Conservation (phyloP, 1,140 invertebrate species). For the Cydia splendana region DNA sequence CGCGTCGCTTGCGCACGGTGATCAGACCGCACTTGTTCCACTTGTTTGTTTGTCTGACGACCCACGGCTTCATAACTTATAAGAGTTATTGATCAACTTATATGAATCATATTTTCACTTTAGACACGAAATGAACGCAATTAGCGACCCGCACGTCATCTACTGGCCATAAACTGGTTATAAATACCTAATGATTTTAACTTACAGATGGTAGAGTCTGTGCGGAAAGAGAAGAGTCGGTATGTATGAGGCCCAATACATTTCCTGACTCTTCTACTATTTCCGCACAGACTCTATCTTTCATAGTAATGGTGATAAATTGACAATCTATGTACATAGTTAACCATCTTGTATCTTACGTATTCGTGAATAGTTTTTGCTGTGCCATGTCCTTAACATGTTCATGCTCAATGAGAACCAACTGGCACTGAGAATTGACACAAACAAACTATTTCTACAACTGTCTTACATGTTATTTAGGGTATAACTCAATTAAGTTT, state of each 20-base stretch:
- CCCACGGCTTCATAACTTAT: conserved; percentile 37
- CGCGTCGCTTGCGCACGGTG: conserved; percentile 59
- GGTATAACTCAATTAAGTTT: conserved; percentile 27
- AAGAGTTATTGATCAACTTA: background rate
- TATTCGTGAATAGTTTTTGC: too few relatives aligned
- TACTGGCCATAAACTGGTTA: too few relatives aligned
- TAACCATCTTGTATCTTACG: too few relatives aligned
- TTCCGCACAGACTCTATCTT: too few relatives aligned
- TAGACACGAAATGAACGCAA: background rate
- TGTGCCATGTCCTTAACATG: background rate
- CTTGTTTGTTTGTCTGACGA: conserved; percentile 49
- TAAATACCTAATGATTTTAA: too few relatives aligned
- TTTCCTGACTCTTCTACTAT: too few relatives aligned
- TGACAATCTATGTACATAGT: too few relatives aligned
- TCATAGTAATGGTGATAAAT: too few relatives aligned
- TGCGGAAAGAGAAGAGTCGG: too few relatives aligned
- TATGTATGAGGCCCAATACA: too few relatives aligned
- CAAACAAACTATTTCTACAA: background rate
- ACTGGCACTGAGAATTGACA: background rate
- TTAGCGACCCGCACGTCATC: too few relatives aligned
- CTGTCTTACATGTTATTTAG: conserved; percentile 14
- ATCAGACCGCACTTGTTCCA: conserved; percentile 49
- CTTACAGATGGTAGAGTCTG: too few relatives aligned
- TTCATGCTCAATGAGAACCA: background rate
- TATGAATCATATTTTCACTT: background rate